These are phyloP conservation scores for Ptyas mucosa DNA, from an alignment of 2,113 vertebrate species.

Conservation along the genomic window DNA sequence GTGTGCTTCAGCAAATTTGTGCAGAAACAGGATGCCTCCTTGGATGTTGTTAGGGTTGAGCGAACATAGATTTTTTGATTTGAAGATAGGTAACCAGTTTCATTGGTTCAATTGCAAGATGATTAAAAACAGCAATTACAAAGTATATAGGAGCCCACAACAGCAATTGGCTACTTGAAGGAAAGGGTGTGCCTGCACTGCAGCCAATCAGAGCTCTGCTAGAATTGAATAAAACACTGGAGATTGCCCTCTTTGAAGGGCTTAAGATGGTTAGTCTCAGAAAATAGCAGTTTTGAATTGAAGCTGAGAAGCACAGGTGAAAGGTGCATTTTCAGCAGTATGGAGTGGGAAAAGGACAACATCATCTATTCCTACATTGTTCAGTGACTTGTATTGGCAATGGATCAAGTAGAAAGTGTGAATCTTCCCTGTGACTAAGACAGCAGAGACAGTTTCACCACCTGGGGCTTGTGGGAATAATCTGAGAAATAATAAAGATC, in stretches of 20 bases:
- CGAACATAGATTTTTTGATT: not conserved
- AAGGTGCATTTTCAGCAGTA: not conserved
- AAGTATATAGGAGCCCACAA: not conserved
- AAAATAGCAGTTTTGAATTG: not conserved
- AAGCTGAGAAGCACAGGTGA: not conserved
- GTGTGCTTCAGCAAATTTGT: not conserved
- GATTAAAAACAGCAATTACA: not conserved
- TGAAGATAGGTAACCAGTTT: not conserved
- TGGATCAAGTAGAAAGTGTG: not conserved
- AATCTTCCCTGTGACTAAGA: not conserved
- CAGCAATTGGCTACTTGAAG: not conserved
- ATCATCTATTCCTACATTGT: not conserved
- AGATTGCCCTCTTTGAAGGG: not conserved
- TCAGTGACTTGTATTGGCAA: not conserved
- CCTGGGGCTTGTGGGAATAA: not conserved
- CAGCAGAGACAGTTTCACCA: not conserved
- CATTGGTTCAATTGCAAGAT: not conserved
- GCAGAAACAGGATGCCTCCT: not conserved
- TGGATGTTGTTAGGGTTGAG: not conserved
- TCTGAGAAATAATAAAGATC: not conserved
- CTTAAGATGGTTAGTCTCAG: not conserved
- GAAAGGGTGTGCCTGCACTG: not conserved
- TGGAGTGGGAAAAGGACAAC: not conserved
- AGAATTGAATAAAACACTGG: not conserved
- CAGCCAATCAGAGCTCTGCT: not conserved